Evolutionary conservation across 2,888 invertebrate species (phyloP).

Genomic region (Lysandra bellargus): DNA sequence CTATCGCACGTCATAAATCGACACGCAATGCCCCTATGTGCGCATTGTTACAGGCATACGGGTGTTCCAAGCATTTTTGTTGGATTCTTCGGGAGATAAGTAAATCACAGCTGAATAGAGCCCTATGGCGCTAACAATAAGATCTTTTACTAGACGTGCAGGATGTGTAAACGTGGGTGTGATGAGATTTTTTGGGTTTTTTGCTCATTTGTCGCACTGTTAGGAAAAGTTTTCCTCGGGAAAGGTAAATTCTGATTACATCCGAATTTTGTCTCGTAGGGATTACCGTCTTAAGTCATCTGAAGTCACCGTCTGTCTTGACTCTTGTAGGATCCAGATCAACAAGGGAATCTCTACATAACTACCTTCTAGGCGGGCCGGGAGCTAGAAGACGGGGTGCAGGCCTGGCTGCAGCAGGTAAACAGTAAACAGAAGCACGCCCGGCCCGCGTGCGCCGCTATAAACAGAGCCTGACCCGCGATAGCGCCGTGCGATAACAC

Average conservation of each 20-base stretch:
- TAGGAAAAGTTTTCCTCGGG: not conserved
- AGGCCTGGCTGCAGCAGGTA: conserved; percentile 43
- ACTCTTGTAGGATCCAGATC: no score
- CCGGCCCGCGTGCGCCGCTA: conserved; percentile 60
- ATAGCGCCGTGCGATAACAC: conserved; percentile 56
- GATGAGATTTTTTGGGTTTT: not conserved
- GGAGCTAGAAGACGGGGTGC: not conserved
- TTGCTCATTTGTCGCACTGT: not conserved
- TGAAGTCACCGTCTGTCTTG: not conserved
- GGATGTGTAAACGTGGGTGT: not conserved
- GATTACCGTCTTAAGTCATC: no score
- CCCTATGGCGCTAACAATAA: not conserved
- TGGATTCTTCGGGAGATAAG: not conserved
- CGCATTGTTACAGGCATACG: conserved; percentile 8
- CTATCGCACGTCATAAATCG: conserved; percentile 1
- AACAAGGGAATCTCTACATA: no score
- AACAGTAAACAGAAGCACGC: conserved; percentile 36
- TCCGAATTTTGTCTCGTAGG: no score
- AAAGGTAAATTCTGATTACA: not conserved
- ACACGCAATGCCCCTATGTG: conserved; percentile 7
- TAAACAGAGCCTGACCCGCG: conserved; percentile 68
- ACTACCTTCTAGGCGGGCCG: not conserved
- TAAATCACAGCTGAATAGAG: not conserved
- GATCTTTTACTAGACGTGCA: not conserved
- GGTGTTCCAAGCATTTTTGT: not conserved